These are phyloP conservation scores for Agriopis leucophaearia DNA, from an alignment of 2,888 invertebrate genomes.

Conservation along the genomic window DNA sequence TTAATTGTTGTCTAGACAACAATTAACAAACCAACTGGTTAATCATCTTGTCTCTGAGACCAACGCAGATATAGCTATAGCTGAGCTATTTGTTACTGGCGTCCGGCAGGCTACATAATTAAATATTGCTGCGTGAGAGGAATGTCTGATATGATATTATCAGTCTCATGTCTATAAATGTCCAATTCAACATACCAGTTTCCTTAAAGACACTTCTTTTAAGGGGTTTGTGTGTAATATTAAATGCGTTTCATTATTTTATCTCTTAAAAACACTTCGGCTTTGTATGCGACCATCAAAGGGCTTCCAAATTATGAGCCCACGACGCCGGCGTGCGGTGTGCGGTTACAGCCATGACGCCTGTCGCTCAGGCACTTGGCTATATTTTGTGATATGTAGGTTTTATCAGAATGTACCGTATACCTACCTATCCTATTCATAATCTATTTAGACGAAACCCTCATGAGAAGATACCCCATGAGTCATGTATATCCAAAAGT, in stretches of 20 bases:
- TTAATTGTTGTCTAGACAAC: conserved; percentile 6
- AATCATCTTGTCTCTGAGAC: conserved; percentile 11
- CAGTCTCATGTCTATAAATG: not conserved
- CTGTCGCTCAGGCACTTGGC: conserved; percentile 4
- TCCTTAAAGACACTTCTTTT: not conserved
- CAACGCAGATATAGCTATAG: conserved; percentile 8
- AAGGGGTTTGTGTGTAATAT: not conserved
- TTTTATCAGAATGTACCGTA: not conserved
- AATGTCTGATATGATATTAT: not conserved
- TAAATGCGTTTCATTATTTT: not conserved
- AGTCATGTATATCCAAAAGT: no score
- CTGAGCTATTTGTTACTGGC: conserved; percentile 8
- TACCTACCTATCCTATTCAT: no score
- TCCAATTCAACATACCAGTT: not conserved
- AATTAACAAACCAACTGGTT: conserved; percentile 10
- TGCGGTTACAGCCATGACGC: conserved; percentile 17
- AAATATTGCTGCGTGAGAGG: conserved; percentile 8
- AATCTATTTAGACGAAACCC: no score
- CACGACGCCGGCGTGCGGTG: not conserved
- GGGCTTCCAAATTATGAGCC: conserved; percentile 6
- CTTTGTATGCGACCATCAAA: conserved; percentile 15
- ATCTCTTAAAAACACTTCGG: not conserved
- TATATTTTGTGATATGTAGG: not conserved
- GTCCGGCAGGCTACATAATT: conserved; percentile 1
- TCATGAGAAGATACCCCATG: no score